These are phyloP conservation scores for Ctenoplectra terminalis DNA, from an alignment of 1,140 invertebrate genomes.

Conservation along the genomic window DNA sequence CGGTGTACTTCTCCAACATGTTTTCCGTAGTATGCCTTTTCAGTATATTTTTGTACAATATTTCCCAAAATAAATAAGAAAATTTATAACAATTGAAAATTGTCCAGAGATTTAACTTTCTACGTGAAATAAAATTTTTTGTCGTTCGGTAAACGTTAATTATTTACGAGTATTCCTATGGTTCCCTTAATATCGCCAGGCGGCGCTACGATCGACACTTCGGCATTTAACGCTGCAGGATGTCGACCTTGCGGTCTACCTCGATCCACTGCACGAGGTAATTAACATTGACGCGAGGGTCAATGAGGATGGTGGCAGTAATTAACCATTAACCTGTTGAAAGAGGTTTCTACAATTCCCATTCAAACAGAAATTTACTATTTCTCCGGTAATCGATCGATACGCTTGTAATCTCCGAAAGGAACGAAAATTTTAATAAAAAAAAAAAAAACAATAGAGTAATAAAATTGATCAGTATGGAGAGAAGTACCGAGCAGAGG, in stretches of 20 bases:
- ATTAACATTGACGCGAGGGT: background rate
- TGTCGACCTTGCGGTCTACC: slow-evolving; percentile 9
- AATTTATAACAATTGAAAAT: too few relatives aligned
- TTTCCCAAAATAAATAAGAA: background rate
- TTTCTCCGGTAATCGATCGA: background rate
- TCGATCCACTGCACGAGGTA: background rate
- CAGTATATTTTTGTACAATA: background rate
- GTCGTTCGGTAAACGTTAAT: background rate
- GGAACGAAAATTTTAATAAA: background rate
- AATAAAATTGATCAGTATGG: slow-evolving; percentile 23
- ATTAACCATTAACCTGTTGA: slow-evolving; percentile 6
- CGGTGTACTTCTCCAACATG: background rate
- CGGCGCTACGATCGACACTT: background rate
- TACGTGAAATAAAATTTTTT: background rate
- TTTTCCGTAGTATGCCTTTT: background rate
- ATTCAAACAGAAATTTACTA: background rate
- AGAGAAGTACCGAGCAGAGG: slow-evolving; percentile 19
- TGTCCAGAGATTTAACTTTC: background rate
- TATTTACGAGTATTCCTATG: background rate
- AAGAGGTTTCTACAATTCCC: background rate
- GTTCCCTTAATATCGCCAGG: background rate
- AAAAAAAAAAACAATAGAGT: background rate
- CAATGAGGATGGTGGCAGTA: background rate
- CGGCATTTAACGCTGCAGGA: background rate
- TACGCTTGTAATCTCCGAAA: background rate